Evolutionary conservation across 2,113 vertebrate genomes (phyloP).

Genomic region (Otis tarda): DNA sequence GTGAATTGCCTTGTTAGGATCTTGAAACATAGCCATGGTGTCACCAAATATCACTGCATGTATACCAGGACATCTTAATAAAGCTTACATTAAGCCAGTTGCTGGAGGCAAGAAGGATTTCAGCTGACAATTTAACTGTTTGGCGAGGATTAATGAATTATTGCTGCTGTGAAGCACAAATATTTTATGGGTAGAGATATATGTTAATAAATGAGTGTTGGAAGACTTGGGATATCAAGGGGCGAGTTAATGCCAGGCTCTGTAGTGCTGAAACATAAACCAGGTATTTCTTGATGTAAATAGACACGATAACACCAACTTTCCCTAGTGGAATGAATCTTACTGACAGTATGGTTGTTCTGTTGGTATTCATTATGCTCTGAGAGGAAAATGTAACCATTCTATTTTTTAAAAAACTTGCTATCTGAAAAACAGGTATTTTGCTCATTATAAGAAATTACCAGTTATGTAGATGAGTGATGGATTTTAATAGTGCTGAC

Average conservation of each 20-base stretch:
- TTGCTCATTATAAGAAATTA: background rate
- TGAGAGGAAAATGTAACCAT: background rate
- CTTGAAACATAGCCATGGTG: background rate
- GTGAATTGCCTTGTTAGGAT: background rate
- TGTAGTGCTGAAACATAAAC: background rate
- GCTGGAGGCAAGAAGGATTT: background rate
- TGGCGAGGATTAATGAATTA: background rate
- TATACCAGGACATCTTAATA: background rate
- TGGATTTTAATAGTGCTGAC: background rate
- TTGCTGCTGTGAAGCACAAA: background rate
- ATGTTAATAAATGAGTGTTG: background rate
- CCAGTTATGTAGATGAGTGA: background rate
- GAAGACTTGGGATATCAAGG: background rate
- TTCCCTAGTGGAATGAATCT: background rate
- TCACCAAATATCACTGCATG: background rate
- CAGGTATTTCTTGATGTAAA: background rate
- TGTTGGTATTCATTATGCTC: background rate
- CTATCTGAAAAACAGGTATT: background rate
- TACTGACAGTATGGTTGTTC: background rate
- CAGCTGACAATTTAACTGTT: background rate
- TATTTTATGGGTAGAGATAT: background rate
- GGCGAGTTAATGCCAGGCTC: background rate
- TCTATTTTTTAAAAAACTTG: background rate
- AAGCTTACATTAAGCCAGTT: background rate
- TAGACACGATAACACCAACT: background rate